Evolutionary conservation across 2,888 invertebrate species (phyloP).

Genomic region (Noctua fimbriata): DNA sequence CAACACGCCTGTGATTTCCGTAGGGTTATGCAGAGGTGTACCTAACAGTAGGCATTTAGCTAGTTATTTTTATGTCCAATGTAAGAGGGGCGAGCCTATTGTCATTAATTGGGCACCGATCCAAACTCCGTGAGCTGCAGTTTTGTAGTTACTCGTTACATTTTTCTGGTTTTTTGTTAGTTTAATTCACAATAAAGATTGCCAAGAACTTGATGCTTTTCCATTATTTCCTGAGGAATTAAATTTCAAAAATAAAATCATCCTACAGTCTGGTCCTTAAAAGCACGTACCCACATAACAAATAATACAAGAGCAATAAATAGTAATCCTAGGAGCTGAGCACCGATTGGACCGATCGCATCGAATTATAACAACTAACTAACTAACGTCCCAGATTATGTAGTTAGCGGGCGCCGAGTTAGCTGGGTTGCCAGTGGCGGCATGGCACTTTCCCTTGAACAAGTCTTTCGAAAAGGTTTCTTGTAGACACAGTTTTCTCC

Average conservation of each 20-base stretch:
- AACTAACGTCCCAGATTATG: constrained; percentile 61
- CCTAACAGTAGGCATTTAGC: background rate
- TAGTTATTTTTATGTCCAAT: background rate
- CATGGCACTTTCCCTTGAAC: background rate
- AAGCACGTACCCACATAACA: constrained; percentile 2
- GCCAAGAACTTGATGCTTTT: no score
- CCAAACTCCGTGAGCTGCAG: background rate
- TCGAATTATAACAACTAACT: constrained; percentile 66
- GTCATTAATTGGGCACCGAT: background rate
- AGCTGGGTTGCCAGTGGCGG: constrained; percentile 40
- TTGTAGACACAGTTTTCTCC: background rate
- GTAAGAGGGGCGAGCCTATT: background rate
- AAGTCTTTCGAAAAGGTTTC: background rate
- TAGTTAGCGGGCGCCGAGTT: constrained; percentile 54
- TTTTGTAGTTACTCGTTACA: no score
- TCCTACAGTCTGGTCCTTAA: no score
- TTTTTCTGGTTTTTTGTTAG: no score
- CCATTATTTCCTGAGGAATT: background rate
- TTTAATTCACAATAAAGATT: no score
- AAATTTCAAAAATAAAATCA: background rate
- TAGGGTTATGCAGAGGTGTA: background rate
- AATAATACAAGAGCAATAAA: constrained; percentile 40
- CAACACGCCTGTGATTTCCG: background rate
- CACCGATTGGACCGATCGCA: constrained; percentile 58
- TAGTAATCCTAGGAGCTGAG: constrained; percentile 36